Evolutionary conservation across 1,140 invertebrate species (phyloP).

Genomic region (Leguminivora glycinivorella): DNA sequence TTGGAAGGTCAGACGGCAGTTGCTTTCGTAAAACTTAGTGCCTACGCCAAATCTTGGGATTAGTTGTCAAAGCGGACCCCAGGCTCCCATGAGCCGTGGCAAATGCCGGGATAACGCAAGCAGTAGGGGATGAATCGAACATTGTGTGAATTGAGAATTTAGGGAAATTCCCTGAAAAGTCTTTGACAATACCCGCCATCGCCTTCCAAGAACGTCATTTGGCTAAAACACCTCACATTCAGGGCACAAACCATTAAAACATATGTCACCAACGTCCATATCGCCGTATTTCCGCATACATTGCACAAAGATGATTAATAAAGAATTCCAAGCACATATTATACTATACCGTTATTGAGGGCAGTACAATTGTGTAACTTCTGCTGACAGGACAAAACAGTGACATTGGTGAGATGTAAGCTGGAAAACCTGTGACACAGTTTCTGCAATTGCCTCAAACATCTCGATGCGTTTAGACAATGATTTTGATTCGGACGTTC

Average conservation of each 20-base stretch:
- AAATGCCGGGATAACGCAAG: too few relatives aligned
- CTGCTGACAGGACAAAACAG: conserved; percentile 1
- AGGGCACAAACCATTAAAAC: background rate
- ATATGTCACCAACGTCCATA: background rate
- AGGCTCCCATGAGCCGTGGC: too few relatives aligned
- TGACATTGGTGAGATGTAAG: conserved; percentile 23
- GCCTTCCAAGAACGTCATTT: too few relatives aligned
- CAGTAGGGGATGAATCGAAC: too few relatives aligned
- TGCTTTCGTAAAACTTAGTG: too few relatives aligned
- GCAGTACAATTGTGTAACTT: background rate
- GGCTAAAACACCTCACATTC: background rate
- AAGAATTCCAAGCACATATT: conserved; percentile 5
- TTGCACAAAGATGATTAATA: conserved; percentile 27
- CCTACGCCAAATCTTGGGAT: too few relatives aligned
- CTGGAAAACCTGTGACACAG: conserved; percentile 4
- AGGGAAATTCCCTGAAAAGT: too few relatives aligned
- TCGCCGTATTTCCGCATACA: conserved; percentile 17
- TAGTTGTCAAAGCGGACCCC: too few relatives aligned
- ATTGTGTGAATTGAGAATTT: too few relatives aligned
- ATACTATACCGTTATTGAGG: conserved; percentile 14
- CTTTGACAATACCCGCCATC: too few relatives aligned
- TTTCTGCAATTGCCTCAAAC: conserved; percentile 12
- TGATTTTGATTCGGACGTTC: conserved; percentile 15
- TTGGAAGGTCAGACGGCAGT: too few relatives aligned
- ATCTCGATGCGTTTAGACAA: conserved; percentile 18